These are phyloP conservation scores for Lucinisca nassula DNA, from an alignment of 2,888 invertebrate species.

Conservation along the genomic window DNA sequence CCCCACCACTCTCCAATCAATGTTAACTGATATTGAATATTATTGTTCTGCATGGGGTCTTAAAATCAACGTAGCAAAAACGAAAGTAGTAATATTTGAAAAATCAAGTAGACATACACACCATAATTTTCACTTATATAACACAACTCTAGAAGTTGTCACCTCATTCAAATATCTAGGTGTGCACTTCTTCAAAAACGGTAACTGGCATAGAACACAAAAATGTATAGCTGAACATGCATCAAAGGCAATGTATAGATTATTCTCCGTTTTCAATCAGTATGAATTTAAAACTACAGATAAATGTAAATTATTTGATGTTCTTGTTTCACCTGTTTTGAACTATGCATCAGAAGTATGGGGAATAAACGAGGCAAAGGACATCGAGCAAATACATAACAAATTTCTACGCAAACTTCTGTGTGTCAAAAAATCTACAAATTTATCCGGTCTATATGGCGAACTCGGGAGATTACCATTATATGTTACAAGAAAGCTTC, in stretches of 20 bases:
- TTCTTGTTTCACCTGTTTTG: neutral
- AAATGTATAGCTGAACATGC: neutral
- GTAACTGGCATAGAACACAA: neutral
- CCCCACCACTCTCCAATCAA: neutral
- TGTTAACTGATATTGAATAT: slow-evolving; percentile 3
- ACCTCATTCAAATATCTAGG: no score
- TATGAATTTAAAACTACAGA: neutral
- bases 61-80: slow-evolving; percentile 25
- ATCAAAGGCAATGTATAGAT: neutral
- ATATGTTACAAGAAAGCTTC: neutral
- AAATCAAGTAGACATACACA: neutral
- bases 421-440: neutral
- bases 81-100: neutral
- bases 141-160: neutral
- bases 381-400: slow-evolving; percentile 8
- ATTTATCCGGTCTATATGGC: neutral
- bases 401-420: slow-evolving; percentile 18
- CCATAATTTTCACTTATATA: neutral
- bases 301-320: slow-evolving; percentile 3
- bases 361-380: neutral
- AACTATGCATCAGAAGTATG: slow-evolving; percentile 14
- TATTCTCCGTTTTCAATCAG: neutral
- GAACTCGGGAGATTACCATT: slow-evolving; percentile 2
- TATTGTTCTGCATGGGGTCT: slow-evolving; percentile 24
- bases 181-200: no score